Base-by-base conservation (phyloP, 2,797 vertebrate species). In the Galaxias olidus region DNA sequence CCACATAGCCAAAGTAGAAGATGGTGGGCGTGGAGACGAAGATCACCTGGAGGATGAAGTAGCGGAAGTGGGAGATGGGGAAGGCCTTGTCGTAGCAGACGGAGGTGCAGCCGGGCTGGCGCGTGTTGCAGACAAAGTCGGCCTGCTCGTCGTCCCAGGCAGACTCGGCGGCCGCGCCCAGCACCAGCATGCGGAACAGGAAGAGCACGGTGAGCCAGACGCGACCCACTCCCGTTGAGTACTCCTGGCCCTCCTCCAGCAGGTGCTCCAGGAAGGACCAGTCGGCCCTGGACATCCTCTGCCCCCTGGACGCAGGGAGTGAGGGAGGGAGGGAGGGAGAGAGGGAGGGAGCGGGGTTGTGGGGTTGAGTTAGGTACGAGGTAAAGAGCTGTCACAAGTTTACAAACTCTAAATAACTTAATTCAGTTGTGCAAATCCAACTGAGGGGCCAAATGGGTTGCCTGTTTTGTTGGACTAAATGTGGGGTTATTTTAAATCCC, bases 71-170 rank as follows among this genome's bases (percentile, higher is more conserved):
- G 4, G 93, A 94, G 73, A 94, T 91, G 65, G 93, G 93, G 75
- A 94, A 94, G 60, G 92, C 91, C 63, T 79, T 89, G 83, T 94
- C 93, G n/a, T 94, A 94, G 76, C 93, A 94, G 59, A 91, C 92
- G 0, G 88, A 59, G 1, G 83, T 76, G 63, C 93, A 94, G 53
- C 93, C 93, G 0, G 93, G 93, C 66, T 94, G 93, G 1, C 1
- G 9, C 0, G 93, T 94, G 82, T 94, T 94, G 81, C 93, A 94
- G 14, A 90, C 60, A 0, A 94, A 94, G 74, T 85, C 87, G 0
- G 75, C 68, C 68, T 93, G 93, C 57, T 94, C 93, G 17, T 94
- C 93, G 50, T 93, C 92, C 93, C 93, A 94, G 15, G 91, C 92
- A 0, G 92, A 93, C 58, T 94, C 93, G 0, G 87, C 91, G 0